Evolutionary conservation across 2,888 invertebrate species (phyloP).

Genomic region (Ochlodes sylvanus): DNA sequence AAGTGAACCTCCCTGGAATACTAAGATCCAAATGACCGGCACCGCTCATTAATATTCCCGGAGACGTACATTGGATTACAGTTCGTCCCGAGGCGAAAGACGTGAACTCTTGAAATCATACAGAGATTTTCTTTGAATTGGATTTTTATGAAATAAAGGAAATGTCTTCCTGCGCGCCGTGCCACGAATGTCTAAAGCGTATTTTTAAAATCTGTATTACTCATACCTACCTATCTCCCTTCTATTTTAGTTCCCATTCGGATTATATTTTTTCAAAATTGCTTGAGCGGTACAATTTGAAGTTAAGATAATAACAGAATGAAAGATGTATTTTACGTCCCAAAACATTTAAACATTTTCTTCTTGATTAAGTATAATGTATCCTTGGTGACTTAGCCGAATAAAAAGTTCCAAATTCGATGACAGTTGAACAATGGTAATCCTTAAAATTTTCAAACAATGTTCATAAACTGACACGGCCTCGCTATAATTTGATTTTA

Average conservation of each 20-base stretch:
- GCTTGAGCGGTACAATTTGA: background rate
- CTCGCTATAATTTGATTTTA: too few relatives aligned
- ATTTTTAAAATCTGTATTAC: constrained; percentile 22
- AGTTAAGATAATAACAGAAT: background rate
- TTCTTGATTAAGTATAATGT: too few relatives aligned
- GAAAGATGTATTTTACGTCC: background rate
- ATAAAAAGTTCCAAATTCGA: too few relatives aligned
- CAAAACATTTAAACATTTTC: too few relatives aligned
- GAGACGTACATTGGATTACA: constrained; percentile 41
- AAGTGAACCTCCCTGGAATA: constrained; percentile 39
- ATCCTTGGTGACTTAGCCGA: too few relatives aligned
- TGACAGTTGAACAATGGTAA: too few relatives aligned
- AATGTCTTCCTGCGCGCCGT: constrained; percentile 33
- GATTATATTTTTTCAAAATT: constrained; percentile 10
- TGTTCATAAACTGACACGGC: too few relatives aligned
- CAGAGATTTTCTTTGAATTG: constrained; percentile 49
- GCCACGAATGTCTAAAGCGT: constrained; percentile 24
- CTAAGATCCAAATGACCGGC: constrained; percentile 43
- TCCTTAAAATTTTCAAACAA: too few relatives aligned
- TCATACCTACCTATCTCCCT: constrained; percentile 17
- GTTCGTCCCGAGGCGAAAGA: constrained; percentile 41
- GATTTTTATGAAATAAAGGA: constrained; percentile 51
- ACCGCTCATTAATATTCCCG: constrained; percentile 42
- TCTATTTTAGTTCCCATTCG: constrained; percentile 1
- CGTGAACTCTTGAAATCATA: constrained; percentile 55